Conservation (phyloP, 2,888 invertebrate genomes). For the Ptychoptera contaminata region DNA sequence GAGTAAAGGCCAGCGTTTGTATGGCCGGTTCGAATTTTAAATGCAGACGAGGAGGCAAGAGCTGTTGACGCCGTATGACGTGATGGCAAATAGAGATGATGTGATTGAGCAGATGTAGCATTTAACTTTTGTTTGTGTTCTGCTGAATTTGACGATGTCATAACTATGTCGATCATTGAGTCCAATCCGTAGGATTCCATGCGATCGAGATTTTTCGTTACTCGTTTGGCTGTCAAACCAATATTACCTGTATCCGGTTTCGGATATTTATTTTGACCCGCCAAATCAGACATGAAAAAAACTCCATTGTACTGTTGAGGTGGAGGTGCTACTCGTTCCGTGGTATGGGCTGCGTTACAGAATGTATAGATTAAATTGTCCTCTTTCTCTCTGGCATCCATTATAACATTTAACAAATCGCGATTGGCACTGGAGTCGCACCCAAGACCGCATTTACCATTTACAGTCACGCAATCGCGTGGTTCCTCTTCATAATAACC, state of each 20-base stretch:
- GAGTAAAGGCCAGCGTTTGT: constrained; percentile 49
- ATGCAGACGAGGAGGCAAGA: not conserved
- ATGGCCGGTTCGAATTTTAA: constrained; percentile 39
- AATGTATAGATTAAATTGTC: constrained; percentile 14
- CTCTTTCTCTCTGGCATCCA: constrained; percentile 35
- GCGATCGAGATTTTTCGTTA: constrained; percentile 63
- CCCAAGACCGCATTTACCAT: constrained; percentile 9
- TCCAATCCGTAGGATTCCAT: constrained; percentile 53
- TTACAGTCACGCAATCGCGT: constrained; percentile 14
- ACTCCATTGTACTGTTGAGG: constrained; percentile 40
- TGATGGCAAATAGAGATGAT: too few species aligned
- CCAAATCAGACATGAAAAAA: constrained; percentile 38
- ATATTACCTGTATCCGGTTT: constrained; percentile 30
- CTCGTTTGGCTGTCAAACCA: constrained; percentile 41
- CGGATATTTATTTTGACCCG: constrained; percentile 30
- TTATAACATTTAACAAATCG: constrained; percentile 39
- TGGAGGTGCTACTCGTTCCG: constrained; percentile 17
- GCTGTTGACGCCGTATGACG: too few species aligned
- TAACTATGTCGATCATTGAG: constrained; percentile 54
- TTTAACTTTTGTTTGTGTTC: not conserved
- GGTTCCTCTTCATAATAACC: constrained; percentile 3
- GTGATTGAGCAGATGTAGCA: too few species aligned
- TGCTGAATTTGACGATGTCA: constrained; percentile 29
- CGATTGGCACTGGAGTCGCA: constrained; percentile 31
- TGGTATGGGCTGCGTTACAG: constrained; percentile 13